Conservation (phyloP, 2,797 vertebrate species). For the Acipenser ruthenus region DNA sequence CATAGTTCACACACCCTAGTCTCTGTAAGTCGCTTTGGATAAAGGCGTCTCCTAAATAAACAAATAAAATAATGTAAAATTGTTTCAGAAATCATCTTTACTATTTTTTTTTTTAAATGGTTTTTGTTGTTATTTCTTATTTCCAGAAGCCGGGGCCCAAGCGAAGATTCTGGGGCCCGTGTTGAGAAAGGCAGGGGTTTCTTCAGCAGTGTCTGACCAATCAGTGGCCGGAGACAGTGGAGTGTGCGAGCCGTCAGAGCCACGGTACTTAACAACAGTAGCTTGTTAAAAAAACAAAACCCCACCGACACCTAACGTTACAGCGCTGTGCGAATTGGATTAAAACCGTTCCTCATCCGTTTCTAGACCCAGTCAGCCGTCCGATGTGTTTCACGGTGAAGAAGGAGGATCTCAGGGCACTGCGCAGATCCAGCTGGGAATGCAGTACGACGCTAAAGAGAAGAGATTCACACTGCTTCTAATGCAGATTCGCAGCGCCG, state of each 20-base stretch:
- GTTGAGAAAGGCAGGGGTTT: slow-evolving; percentile 76
- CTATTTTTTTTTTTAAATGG: too few relatives aligned
- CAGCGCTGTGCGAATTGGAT: slow-evolving; percentile 17
- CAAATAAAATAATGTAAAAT: too few relatives aligned
- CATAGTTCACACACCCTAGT: too few relatives aligned
- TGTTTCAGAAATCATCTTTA: too few relatives aligned
- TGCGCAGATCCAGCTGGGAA: slow-evolving; percentile 78
- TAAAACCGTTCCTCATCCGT: slow-evolving; percentile 2
- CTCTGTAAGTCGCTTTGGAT: too few relatives aligned
- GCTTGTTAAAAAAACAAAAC: neutral
- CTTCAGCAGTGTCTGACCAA: slow-evolving; percentile 88
- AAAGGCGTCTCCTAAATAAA: too few relatives aligned
- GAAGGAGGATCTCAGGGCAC: slow-evolving; percentile 54
- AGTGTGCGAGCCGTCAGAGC: slow-evolving; percentile 81
- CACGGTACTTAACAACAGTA: slow-evolving; percentile 58
- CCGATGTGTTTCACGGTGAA: slow-evolving; percentile 67
- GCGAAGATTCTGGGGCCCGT: slow-evolving; percentile 40
- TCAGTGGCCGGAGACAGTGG: slow-evolving; percentile 93
- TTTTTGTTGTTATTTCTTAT: neutral
- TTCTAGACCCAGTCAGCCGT: slow-evolving; percentile 52
- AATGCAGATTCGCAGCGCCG: slow-evolving; percentile 74
- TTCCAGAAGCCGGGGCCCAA: slow-evolving; percentile 40
- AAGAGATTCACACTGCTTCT: slow-evolving; percentile 78
- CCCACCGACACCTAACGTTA: slow-evolving; percentile 9
- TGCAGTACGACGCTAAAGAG: slow-evolving; percentile 82